Percentiles rank a stretch among this genome's conserved stretches.
Conservation (phyloP, 2,797 vertebrate species). For the Anguilla obscura region DNA sequence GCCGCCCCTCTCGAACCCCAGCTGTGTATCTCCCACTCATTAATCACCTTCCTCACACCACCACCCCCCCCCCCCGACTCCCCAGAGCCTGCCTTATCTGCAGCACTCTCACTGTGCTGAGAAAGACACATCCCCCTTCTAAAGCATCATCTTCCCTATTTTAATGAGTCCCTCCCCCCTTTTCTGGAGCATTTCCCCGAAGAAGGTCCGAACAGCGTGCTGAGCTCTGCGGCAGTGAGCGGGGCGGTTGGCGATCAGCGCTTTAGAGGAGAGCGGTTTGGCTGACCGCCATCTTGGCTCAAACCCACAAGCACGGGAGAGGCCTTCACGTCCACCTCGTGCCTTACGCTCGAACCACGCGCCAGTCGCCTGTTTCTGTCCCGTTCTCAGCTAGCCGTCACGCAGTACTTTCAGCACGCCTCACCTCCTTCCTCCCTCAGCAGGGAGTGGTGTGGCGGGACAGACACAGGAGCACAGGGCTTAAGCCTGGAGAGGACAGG, state of each 20-base stretch:
- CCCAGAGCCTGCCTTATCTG: background rate
- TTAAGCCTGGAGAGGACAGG: background rate
- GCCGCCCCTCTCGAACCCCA: background rate
- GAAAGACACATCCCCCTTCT: background rate
- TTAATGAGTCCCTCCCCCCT: background rate
- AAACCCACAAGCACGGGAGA: background rate
- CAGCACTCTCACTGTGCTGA: background rate
- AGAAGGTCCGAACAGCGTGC: background rate
- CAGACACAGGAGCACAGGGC: background rate
- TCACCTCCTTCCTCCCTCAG: background rate
- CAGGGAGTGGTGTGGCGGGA: too few relatives aligned
- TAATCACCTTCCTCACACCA: constrained; percentile 1
- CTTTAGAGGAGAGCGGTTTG: background rate
- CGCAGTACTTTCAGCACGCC: background rate
- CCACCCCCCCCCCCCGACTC: background rate
- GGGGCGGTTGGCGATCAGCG: background rate
- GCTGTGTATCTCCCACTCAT: background rate
- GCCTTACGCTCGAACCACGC: background rate
- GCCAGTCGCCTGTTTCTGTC: background rate
- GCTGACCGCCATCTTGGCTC: background rate
- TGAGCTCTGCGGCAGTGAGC: background rate
- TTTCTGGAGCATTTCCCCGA: background rate
- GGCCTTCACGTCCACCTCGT: background rate
- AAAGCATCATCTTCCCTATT: background rate
- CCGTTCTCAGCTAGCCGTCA: background rate